Conservation (phyloP, 2,797 vertebrate genomes). For the Pempheris klunzingeri region DNA sequence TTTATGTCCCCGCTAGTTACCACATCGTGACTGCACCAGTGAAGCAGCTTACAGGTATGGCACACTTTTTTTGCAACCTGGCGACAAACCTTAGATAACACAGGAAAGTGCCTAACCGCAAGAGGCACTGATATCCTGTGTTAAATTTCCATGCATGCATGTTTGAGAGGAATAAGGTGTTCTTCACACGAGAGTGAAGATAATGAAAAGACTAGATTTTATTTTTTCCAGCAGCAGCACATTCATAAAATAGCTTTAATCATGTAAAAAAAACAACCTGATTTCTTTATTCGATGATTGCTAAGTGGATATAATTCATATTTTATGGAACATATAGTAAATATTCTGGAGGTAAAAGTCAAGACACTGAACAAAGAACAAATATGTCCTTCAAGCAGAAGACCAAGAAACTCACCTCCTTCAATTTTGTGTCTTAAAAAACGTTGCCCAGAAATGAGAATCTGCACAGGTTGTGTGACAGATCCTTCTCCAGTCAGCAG, state of each 20-base stretch:
- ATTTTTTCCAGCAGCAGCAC: background rate
- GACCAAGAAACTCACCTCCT: constrained; percentile 56
- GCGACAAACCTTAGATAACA: constrained; percentile 26
- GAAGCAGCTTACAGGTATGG: background rate
- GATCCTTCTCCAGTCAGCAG: constrained; percentile 10
- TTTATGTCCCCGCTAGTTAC: background rate
- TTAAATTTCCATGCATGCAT: constrained; percentile 57
- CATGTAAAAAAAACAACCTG: background rate
- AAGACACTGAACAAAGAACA: background rate
- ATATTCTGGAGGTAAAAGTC: background rate
- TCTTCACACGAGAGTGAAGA: background rate
- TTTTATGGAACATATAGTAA: background rate
- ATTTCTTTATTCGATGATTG: background rate
- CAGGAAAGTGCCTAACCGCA: constrained; percentile 67
- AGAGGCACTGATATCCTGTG: constrained; percentile 60
- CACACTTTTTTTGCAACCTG: background rate
- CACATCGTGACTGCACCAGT: background rate
- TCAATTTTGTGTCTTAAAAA: background rate
- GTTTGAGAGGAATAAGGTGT: background rate
- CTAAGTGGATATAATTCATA: background rate
- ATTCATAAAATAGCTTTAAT: background rate
- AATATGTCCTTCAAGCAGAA: background rate
- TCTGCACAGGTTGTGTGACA: background rate
- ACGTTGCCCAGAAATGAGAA: background rate
- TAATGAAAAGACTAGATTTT: background rate